A percentile compares a stretch with the other conserved stretches of the same genome.
These are phyloP conservation scores for Hermaeophaga mercurialis DNA, from an alignment of 2,888 invertebrate species.

Conservation along the genomic window DNA sequence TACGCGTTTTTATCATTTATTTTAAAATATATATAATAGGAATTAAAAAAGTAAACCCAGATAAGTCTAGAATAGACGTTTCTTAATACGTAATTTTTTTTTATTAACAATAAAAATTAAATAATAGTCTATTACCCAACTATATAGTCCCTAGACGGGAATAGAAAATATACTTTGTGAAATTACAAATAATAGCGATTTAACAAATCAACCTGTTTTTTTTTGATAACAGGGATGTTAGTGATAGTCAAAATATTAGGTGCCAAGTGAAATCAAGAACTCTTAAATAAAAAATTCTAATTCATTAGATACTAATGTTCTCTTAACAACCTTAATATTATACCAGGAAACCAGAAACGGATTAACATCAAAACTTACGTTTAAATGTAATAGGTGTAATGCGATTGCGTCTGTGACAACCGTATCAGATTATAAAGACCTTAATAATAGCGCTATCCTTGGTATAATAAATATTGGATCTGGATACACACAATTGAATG, in stretches of 20 bases:
- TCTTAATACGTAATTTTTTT: no score
- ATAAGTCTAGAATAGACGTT: no score
- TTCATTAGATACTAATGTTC: not conserved
- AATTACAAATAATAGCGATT: no score
- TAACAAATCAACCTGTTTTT: not conserved
- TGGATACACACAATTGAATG: constrained; percentile 7
- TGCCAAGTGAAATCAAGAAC: no score
- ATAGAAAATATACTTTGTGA: no score
- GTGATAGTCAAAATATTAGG: no score
- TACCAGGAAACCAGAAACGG: not conserved
- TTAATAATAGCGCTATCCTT: constrained; percentile 7
- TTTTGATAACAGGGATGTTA: not conserved
- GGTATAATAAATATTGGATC: constrained; percentile 5
- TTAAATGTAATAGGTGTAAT: constrained; percentile 6
- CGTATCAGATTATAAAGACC: not conserved
- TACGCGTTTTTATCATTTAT: no score
- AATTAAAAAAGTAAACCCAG: no score
- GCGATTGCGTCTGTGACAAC: not conserved
- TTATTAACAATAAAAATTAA: no score
- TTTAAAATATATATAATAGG: no score
- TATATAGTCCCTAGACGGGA: no score
- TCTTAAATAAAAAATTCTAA: not conserved
- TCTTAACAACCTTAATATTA: not conserved
- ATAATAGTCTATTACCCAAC: no score
- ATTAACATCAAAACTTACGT: not conserved